A percentile compares a stretch with the other conserved stretches of the same genome.
Evolutionary conservation across 2,888 invertebrate genomes (phyloP).

Genomic region (Phanerotoma sp.): DNA sequence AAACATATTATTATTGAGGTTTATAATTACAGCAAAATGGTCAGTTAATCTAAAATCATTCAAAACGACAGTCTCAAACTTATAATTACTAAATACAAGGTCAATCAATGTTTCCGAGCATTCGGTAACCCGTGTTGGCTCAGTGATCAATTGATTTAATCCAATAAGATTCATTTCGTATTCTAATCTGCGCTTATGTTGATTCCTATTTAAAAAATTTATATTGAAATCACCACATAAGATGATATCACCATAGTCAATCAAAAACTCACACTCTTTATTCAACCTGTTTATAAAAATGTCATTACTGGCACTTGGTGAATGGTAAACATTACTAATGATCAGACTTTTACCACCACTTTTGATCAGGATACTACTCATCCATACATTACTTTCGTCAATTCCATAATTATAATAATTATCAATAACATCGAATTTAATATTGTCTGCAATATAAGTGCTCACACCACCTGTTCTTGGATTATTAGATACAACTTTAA

Average conservation of each 20-base stretch:
- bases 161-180: background rate
- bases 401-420: background rate
- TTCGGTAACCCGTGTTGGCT: too few species aligned
- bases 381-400: background rate
- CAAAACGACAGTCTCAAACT: too few species aligned
- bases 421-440: background rate
- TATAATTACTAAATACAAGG: too few species aligned
- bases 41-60: too few species aligned
- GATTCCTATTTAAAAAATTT: background rate
- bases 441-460: background rate
- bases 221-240: background rate
- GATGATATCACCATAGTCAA: background rate
- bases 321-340: conserved; percentile 6
- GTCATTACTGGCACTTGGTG: conserved; percentile 2
- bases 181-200: background rate
- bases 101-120: too few species aligned
- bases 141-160: background rate
- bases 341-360: too few species aligned
- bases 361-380: background rate
- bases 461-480: conserved; percentile 8
- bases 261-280: conserved; percentile 4
- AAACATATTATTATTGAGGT: too few species aligned
- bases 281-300: background rate
- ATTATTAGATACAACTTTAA: background rate
- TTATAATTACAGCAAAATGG: too few species aligned